phyloP scores from a whole-genome alignment of 2,888 invertebrate species.

The Corythucha ciliata region DNA sequence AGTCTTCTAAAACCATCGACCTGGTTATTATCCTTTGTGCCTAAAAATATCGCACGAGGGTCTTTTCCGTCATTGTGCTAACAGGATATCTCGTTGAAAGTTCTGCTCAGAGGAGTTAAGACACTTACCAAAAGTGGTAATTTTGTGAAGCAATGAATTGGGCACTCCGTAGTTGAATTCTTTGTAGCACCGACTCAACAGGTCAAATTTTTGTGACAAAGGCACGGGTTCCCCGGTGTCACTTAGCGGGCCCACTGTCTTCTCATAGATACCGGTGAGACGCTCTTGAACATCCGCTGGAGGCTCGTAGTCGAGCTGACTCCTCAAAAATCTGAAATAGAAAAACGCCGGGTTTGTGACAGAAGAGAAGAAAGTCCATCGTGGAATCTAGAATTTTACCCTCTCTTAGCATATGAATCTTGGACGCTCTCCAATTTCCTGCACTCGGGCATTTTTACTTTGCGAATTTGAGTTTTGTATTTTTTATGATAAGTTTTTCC shows the following conservation, averaged over 20 bases:
- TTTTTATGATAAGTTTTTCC: too few species aligned
- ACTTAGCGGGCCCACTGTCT: conserved; percentile 43
- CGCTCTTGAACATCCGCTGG: conserved; percentile 53
- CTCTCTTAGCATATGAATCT: conserved; percentile 58
- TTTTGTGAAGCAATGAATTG: conserved; percentile 66
- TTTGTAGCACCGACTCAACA: conserved; percentile 59
- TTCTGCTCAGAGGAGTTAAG: not conserved
- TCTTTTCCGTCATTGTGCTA: too few species aligned
- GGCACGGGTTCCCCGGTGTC: conserved; percentile 42
- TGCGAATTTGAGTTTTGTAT: conserved; percentile 19
- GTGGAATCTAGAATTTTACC: conserved; percentile 43
- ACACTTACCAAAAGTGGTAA: conserved; percentile 57
- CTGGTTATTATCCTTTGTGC: too few species aligned
- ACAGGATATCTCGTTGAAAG: too few species aligned
- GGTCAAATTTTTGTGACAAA: conserved; percentile 51
- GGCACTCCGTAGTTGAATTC: conserved; percentile 70
- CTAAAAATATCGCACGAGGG: too few species aligned
- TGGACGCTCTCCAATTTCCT: conserved; percentile 48
- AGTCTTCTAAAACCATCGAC: too few species aligned
- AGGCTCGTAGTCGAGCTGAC: conserved; percentile 65
- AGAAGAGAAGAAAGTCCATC: not conserved
- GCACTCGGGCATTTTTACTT: conserved; percentile 38
- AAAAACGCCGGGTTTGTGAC: not conserved
- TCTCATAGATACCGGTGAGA: conserved; percentile 51
- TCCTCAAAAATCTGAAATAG: conserved; percentile 53